Conservation (phyloP, 2,797 vertebrate species). For the Florisuga fusca region DNA sequence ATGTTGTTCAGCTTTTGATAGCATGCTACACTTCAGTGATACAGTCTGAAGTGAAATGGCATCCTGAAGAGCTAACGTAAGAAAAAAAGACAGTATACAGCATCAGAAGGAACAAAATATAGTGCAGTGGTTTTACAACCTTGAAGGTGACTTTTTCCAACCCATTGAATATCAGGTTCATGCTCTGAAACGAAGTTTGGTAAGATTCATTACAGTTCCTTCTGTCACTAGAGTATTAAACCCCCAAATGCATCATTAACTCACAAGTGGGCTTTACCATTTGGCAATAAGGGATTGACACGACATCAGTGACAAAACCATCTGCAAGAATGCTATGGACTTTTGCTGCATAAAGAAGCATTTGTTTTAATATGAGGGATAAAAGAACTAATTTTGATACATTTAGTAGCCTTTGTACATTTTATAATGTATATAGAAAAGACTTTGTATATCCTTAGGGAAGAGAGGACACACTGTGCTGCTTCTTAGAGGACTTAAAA, state of each 20-base stretch:
- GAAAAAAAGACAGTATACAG: background rate
- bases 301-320: conserved; percentile 56
- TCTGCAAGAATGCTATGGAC: conserved; percentile 39
- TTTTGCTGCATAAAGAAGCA: conserved; percentile 39
- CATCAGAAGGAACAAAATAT: conserved; percentile 32
- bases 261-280: conserved; percentile 64
- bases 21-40: background rate
- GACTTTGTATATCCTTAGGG: background rate
- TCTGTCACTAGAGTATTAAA: conserved; percentile 71
- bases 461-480: background rate
- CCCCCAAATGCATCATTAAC: conserved; percentile 77
- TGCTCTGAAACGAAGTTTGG: conserved; percentile 71
- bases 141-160: conserved; percentile 78
- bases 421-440: conserved; percentile 3
- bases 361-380: conserved; percentile 54
- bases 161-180: conserved; percentile 68
- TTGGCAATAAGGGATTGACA: conserved; percentile 60
- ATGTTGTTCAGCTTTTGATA: conserved; percentile 25
- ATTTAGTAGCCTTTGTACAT: conserved; percentile 32
- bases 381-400: conserved; percentile 55
- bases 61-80: background rate
- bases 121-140: conserved; percentile 24
- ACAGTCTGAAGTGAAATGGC: conserved; percentile 5
- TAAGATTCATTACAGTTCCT: conserved; percentile 71
- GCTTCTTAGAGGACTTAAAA: background rate